Base-by-base conservation (phyloP, 37 sponge, comb jelly and placozoan species). In the Dysidea cf. avara region DNA sequence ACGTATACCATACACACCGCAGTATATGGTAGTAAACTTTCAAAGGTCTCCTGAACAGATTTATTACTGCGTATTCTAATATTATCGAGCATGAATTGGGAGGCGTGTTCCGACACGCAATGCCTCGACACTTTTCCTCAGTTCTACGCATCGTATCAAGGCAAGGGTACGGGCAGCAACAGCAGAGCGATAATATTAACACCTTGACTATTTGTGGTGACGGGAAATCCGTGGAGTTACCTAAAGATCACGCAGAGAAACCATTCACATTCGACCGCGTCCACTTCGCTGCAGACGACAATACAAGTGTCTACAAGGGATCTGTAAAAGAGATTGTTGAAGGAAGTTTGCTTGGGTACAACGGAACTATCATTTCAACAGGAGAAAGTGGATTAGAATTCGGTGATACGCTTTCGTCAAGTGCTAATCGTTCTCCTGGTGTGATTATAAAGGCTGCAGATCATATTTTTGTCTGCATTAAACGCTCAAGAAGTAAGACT, bases 311-410 rank as follows among this genome's bases (percentile, higher is more conserved):
- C n/a, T 90, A 84, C 72, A 69, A 64, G 33, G 29, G 49, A 34
- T 46, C 81, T 17, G 77, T 76, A 18, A 74, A 56, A 17, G 69
- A 79, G 39, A 30, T 84, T n/a, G 90, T 89, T 13, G 90, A 84
- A 48, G 80, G 68, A 38, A 62, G 71, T 25, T 79, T 90, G 5
- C 79, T 70, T 0, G 92, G 92, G 24, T 90, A 82, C 64, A 43
- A 90, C 50, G 92, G 83, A 39, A 86, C 92, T 16, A 69, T 90
- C 52, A 66, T 90, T 36, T 58, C 83, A 4, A 35, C 82, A 24
- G 87, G 82, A 2, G 37, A 28, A 47, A 17, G 29, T 2, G 56
- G 43, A 18, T 17, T 32, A 17, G 57, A 28, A 7, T 11, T 16
- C 0, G 9, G 18, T 29, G 61, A 48, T 20, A 33, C 29, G 18